Evolutionary conservation across 2,797 vertebrate species (phyloP).

Genomic region (Falco peregrinus): DNA sequence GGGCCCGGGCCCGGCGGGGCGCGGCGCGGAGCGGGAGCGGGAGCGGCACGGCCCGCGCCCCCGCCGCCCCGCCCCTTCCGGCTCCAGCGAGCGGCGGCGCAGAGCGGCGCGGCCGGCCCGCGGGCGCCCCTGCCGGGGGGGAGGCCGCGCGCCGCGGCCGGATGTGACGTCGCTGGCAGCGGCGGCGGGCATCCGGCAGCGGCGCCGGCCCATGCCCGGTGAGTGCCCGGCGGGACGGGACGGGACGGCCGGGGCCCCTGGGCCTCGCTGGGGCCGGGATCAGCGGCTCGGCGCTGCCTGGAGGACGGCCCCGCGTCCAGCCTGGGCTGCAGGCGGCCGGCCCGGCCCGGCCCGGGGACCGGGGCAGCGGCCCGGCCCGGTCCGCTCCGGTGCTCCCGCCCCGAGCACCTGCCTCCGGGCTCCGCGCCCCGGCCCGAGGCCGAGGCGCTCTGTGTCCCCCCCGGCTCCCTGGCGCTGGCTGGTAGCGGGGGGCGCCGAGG

Average conservation of each 20-base stretch:
- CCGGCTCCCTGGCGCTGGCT: neutral
- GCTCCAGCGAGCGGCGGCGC: too few relatives aligned
- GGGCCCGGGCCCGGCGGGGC: neutral
- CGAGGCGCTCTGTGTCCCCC: too few relatives aligned
- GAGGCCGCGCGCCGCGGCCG: neutral
- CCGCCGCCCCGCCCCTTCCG: neutral
- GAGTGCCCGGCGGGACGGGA: neutral
- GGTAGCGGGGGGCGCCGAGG: neutral
- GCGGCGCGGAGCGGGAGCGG: neutral
- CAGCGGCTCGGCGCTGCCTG: too few relatives aligned
- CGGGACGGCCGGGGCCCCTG: too few relatives aligned
- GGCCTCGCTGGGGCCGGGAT: too few relatives aligned
- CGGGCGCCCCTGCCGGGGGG: neutral
- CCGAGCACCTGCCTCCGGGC: too few relatives aligned
- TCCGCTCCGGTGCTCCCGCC: too few relatives aligned
- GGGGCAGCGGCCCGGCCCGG: too few relatives aligned
- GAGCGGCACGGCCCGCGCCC: neutral
- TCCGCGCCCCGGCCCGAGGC: too few relatives aligned
- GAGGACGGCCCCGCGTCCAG: too few relatives aligned
- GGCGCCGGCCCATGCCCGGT: neutral
- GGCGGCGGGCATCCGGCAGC: neutral
- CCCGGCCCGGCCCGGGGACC: too few relatives aligned
- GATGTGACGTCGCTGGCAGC: neutral
- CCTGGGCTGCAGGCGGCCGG: too few relatives aligned
- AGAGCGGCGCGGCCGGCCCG: neutral